Evolutionary conservation across 2,113 vertebrate genomes (phyloP), one percentile per base, ranked within the genome.

Genomic region (Perognathus longimembris): DNA sequence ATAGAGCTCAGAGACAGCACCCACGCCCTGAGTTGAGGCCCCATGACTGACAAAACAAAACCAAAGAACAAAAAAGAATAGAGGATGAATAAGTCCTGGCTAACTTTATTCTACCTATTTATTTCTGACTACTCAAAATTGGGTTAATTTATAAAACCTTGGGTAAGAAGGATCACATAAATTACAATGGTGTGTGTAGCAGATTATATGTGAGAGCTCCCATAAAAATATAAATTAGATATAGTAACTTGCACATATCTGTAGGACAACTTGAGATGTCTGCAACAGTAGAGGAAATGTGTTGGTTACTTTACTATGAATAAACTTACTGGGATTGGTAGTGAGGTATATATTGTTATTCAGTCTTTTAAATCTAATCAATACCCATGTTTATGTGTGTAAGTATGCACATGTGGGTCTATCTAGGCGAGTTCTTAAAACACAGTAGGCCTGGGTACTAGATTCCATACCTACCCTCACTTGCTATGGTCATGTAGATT

Each of bases 131-230:
- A 63, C 75, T 45, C 92, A 38, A 91, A 82, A 77, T 61, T 20
- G 87, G 26, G 10, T 45, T 78, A 36, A 45, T 24, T 64, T 90
- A 26, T 85, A 85, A 61, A 71, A 22, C 12, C 2, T 32, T 86
- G 76, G 77, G 18, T n/a, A 80, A 70, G 8, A 95, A 81, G 22
- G 12, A 77, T 61, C 77, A 71, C n/a, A n/a, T n/a, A n/a, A n/a
- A n/a, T n/a, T n/a, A n/a, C n/a, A n/a, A n/a, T n/a, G n/a, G n/a
- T n/a, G n/a, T n/a, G n/a, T n/a, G n/a, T n/a, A n/a, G n/a, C n/a
- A n/a, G n/a, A n/a, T n/a, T n/a, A n/a, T n/a, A n/a, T n/a, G n/a
- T n/a, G 32, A 88, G 54, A 57, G 24, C 59, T 7, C 1, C 28
- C 17, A 20, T 40, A 30, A 28, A 59, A 84, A 61, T 42, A 77